Evolutionary conservation across 2,113 vertebrate genomes (phyloP).

Genomic region (Syrmaticus mikado): DNA sequence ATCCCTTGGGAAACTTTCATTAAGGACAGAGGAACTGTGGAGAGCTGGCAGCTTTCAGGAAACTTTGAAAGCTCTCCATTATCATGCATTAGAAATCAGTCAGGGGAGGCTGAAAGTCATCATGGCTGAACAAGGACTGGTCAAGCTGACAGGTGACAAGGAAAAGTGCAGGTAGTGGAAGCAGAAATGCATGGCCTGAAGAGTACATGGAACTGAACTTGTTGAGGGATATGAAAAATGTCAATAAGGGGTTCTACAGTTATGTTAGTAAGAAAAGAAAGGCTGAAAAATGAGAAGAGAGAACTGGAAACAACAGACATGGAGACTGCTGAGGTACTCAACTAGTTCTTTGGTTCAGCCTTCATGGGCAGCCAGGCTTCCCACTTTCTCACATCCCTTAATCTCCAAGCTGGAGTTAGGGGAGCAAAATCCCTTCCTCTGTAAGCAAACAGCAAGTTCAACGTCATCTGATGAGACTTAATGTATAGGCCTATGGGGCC

Average conservation of each 20-base stretch:
- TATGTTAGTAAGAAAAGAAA: too few relatives aligned
- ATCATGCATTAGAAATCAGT: not conserved
- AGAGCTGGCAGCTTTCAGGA: not conserved
- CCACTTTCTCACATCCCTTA: not conserved
- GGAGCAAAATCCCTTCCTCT: not conserved
- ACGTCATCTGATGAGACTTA: not conserved
- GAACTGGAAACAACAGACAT: too few relatives aligned
- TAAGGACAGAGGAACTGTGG: not conserved
- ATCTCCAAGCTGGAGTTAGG: not conserved
- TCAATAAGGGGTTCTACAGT: too few relatives aligned
- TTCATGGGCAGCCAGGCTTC: too few relatives aligned
- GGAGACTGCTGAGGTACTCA: too few relatives aligned
- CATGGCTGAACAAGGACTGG: not conserved
- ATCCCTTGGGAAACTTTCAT: not conserved
- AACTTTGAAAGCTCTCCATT: not conserved
- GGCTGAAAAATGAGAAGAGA: too few relatives aligned
- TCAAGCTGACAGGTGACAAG: not conserved
- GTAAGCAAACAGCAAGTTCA: not conserved
- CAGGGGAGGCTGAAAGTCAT: not conserved
- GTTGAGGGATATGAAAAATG: not conserved
- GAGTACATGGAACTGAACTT: not conserved
- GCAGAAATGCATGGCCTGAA: not conserved
- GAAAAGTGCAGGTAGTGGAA: not conserved
- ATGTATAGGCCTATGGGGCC: not conserved
- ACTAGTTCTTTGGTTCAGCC: too few relatives aligned